A percentile compares a stretch with the other conserved stretches of the same genome.
Conservation (phyloP, 2,888 invertebrate genomes). For the Nomada ruficornis region DNA sequence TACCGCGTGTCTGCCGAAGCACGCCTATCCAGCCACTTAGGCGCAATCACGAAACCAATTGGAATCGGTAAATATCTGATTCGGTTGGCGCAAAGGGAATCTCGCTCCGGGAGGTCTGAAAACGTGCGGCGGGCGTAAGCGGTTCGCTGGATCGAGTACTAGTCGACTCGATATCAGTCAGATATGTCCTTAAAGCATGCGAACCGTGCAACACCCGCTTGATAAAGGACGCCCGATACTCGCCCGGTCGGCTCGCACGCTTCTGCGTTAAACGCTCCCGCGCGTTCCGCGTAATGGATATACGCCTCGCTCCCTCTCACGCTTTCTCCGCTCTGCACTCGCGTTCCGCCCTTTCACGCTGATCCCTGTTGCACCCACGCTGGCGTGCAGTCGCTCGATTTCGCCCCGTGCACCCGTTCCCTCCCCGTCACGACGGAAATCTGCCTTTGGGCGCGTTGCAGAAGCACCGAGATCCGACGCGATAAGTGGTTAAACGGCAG, state of each 20-base stretch:
- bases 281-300: slow-evolving; percentile 70
- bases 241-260: slow-evolving; percentile 41
- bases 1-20: slow-evolving; percentile 32
- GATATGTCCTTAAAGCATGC: slow-evolving; percentile 84
- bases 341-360: slow-evolving; percentile 23
- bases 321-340: slow-evolving; percentile 11
- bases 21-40: slow-evolving; percentile 72
- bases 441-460: slow-evolving; percentile 77
- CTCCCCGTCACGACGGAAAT: slow-evolving; percentile 58
- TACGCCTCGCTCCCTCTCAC: slow-evolving; percentile 52
- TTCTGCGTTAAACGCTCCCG: slow-evolving; percentile 60
- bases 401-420: slow-evolving; percentile 19
- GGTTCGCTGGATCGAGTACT: slow-evolving; percentile 74
- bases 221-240: slow-evolving; percentile 62
- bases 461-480: slow-evolving; percentile 76
- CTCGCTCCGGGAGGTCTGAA: slow-evolving; percentile 27
- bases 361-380: slow-evolving; percentile 29
- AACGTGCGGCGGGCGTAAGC: slow-evolving; percentile 62
- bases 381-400: slow-evolving; percentile 45
- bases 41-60: slow-evolving; percentile 82
- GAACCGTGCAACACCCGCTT: slow-evolving; percentile 70
- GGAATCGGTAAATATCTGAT: slow-evolving; percentile 81
- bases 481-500: slow-evolving; percentile 80
- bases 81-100: slow-evolving; percentile 62
- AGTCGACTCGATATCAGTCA: slow-evolving; percentile 77